Evolutionary conservation across 2,888 invertebrate species (phyloP).

Genomic region (Hedychridium roseum): DNA sequence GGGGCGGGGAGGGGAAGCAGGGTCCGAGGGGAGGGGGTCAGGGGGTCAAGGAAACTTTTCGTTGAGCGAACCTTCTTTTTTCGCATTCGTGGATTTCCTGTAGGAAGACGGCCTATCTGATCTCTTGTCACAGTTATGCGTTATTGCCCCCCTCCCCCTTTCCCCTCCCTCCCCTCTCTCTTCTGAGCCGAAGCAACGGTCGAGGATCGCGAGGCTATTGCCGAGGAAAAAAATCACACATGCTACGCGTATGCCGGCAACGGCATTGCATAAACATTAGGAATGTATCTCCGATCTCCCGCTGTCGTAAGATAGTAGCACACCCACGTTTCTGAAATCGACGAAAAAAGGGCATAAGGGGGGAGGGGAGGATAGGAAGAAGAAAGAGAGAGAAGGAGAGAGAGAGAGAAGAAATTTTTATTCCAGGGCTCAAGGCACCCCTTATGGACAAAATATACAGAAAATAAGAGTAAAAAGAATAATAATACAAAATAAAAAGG

Average conservation of each 20-base stretch:
- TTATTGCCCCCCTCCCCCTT: constrained; percentile 43
- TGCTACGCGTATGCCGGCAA: constrained; percentile 29
- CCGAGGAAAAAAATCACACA: constrained; percentile 31
- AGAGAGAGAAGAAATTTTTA: no score
- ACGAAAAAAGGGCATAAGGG: no score
- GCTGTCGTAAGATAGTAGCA: constrained; percentile 39
- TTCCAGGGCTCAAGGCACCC: no score
- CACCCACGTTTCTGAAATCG: constrained; percentile 43
- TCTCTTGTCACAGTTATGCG: constrained; percentile 50
- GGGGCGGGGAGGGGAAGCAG: no score
- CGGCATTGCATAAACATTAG: constrained; percentile 48
- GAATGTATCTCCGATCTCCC: constrained; percentile 46
- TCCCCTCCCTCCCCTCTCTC: constrained; percentile 25
- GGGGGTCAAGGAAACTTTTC: no score
- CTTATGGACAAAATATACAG: no score
- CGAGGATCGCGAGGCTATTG: constrained; percentile 37
- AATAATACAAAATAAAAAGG: no score
- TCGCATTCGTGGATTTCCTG: constrained; percentile 21
- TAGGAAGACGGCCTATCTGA: constrained; percentile 45
- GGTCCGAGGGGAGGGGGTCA: no score
- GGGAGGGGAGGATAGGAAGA: background rate
- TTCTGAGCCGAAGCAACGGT: constrained; percentile 25
- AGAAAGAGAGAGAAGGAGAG: background rate
- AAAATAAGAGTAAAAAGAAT: no score
- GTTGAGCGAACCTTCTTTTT: no score